Percentiles rank a stretch among this genome's conserved stretches.
Conservation (phyloP, 2,797 vertebrate species). For the Phataginus tetradactyla region DNA sequence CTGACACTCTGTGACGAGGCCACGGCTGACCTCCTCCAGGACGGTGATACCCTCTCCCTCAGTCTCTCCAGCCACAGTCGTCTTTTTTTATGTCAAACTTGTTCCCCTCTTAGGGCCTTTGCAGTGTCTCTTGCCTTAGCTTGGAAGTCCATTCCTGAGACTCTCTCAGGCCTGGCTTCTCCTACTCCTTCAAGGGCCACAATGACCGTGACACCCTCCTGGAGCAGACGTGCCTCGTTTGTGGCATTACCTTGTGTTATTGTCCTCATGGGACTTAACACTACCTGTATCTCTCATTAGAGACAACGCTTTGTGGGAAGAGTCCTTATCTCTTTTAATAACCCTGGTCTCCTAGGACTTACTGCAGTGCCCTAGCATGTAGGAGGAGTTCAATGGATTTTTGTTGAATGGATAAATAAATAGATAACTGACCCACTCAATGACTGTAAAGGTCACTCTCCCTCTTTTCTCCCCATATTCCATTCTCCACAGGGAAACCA, state of each 20-base stretch:
- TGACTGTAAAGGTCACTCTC: neutral
- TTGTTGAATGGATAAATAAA: neutral
- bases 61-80: neutral
- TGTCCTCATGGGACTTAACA: neutral
- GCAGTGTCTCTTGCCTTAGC: neutral
- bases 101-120: neutral
- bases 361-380: neutral
- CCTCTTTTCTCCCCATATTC: neutral
- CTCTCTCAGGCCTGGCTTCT: neutral
- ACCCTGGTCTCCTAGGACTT: neutral
- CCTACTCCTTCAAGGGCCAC: neutral
- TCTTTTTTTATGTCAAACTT: neutral
- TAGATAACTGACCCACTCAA: neutral
- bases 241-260: neutral
- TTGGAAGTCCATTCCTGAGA: neutral
- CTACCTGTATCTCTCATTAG: accelerated
- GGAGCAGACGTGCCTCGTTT: neutral
- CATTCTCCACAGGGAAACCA: neutral
- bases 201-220: neutral
- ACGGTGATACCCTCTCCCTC: neutral
- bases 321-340: neutral
- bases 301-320: neutral
- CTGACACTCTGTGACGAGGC: neutral
- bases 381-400: neutral
- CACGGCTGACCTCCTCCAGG: neutral